Conservation (phyloP, 2,797 vertebrate species). For the Tenualosa ilisha region DNA sequence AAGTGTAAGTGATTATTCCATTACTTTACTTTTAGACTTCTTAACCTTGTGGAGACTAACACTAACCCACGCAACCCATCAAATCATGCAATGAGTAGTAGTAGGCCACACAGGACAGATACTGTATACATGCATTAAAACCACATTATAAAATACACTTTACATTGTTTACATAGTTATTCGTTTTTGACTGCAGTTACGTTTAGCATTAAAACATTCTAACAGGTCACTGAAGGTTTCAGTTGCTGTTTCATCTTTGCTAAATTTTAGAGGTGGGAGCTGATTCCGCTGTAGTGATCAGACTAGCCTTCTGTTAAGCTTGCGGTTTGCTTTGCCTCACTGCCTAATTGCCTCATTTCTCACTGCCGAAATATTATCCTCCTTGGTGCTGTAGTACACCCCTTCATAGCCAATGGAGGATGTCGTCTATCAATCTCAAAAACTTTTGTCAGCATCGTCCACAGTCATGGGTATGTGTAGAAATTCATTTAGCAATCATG, state of each 20-base stretch:
- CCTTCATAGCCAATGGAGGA: background rate
- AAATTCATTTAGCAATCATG: background rate
- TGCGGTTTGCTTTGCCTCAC: background rate
- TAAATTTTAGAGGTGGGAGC: background rate
- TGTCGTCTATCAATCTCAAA: constrained; percentile 1
- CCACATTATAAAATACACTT: background rate
- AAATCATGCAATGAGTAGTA: too few species aligned
- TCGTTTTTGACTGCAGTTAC: background rate
- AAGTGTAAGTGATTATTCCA: too few species aligned
- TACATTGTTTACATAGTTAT: too few species aligned
- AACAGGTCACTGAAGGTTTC: background rate
- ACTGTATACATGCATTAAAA: background rate
- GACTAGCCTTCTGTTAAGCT: background rate
- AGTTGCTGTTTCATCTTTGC: background rate
- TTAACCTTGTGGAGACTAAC: too few species aligned
- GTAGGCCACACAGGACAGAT: background rate
- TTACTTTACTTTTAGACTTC: too few species aligned
- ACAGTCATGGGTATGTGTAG: background rate
- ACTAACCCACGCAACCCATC: too few species aligned
- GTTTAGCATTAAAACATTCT: background rate
- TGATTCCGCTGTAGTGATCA: background rate
- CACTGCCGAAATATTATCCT: background rate
- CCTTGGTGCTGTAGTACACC: background rate
- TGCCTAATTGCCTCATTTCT: background rate
- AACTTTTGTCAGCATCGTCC: background rate